Evolutionary conservation across 2,888 invertebrate species (phyloP).

Genomic region (Chirona hameri): DNA sequence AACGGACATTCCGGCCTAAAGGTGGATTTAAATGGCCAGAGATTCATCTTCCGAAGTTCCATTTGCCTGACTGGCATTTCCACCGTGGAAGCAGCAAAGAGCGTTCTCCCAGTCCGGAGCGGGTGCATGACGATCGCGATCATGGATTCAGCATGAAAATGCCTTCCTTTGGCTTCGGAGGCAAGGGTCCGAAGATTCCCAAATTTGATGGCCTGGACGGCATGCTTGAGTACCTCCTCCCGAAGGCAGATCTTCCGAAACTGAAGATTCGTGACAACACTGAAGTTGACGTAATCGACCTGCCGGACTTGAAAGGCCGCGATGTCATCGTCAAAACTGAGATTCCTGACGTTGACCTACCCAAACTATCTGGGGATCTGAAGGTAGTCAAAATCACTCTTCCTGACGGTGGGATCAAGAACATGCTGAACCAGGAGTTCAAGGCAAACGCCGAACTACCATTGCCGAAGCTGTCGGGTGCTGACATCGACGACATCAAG

Average conservation of each 20-base stretch:
- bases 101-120: neutral
- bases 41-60: neutral
- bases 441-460: neutral
- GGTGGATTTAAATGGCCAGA: neutral
- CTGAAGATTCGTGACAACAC: constrained; percentile 23
- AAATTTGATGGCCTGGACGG: constrained; percentile 22
- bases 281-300: constrained; percentile 1
- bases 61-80: constrained; percentile 22
- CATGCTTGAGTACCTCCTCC: neutral
- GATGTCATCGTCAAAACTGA: neutral
- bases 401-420: neutral
- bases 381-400: neutral
- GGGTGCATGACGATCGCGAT: neutral
- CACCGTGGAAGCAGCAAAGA: neutral
- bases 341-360: neutral
- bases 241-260: neutral
- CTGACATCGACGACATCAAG: constrained; percentile 9
- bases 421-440: constrained; percentile 24
- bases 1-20: neutral
- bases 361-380: neutral
- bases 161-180: neutral
- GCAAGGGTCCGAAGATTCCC: neutral
- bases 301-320: neutral
- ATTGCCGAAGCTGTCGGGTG: neutral
- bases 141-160: neutral